Evolutionary conservation across 2,888 invertebrate species (phyloP), one percentile per base, ranked within the genome.

Genomic region (Athalia circularis): DNA sequence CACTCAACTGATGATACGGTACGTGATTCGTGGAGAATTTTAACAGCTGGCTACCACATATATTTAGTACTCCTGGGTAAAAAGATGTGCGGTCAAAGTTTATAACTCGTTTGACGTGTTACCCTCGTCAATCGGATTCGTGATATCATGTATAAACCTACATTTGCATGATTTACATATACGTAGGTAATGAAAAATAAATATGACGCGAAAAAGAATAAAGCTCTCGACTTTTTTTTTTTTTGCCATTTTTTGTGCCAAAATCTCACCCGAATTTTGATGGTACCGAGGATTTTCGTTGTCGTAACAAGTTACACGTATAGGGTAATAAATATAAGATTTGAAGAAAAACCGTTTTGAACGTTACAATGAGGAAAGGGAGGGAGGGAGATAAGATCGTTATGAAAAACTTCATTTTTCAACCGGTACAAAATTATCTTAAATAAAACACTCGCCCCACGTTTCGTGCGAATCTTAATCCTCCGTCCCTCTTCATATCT

Each of bases 101-200:
- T 59, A 59, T 59, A 45, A 45, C 57, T 59, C 70, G 47, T 59
- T 57, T 72, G 70, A 72, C 70, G 43, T 45, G 59, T 29, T 29
- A 72, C 70, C 70, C 70, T 72, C 70, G 70, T 72, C 70, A 72
- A 57, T 72, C 70, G 43, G 59, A 43, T 7, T 9, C 7, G 13
- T 72, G 70, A 72, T 72, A 59, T 59, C 64, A 9, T 11, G 43
- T 59, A n/a, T n/a, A 29, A 29, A 29, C 29, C 29, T 29, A 2
- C 29, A 29, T 29, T 29, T 29, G 29, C 29, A 29, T 29, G 2
- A 29, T 29, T 29, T 29, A 29, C 29, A 29, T 29, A 29, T 29
- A 29, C 29, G 29, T 2, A 29, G 29, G 29, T 29, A 29, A 29
- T 29, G 29, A 29, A 29, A 29, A 29, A 29, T 29, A 29, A 29